Percentiles rank a stretch among this genome's conserved stretches.
phyloP scores from a whole-genome alignment of 2,797 vertebrate species.

The Poliocrania exsul region DNA sequence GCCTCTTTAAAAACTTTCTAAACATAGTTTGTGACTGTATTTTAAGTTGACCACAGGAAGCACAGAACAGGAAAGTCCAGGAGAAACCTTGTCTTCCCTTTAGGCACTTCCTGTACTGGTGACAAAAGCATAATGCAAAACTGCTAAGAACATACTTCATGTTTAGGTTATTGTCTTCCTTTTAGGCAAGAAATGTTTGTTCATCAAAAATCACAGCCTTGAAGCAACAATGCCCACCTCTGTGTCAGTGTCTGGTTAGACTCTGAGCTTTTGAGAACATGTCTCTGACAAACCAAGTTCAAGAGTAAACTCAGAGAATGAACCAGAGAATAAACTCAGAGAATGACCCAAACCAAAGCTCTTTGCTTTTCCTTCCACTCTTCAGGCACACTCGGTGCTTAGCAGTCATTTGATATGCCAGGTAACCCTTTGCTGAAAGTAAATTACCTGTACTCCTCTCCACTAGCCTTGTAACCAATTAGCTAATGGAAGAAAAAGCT shows the following conservation, averaged over 20 bases:
- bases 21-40: background rate
- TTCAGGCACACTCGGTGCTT: background rate
- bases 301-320: background rate
- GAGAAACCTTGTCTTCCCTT: background rate
- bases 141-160: background rate
- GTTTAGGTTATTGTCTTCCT: background rate
- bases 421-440: background rate
- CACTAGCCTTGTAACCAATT: background rate
- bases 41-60: constrained; percentile 36
- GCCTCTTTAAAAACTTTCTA: constrained; percentile 1
- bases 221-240: background rate
- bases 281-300: background rate
- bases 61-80: background rate
- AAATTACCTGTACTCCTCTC: background rate
- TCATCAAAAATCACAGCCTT: background rate
- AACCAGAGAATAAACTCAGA: background rate
- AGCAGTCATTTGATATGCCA: background rate
- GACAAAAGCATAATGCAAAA: constrained; percentile 26
- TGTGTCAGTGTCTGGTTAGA: background rate
- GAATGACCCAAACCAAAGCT: background rate
- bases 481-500: background rate
- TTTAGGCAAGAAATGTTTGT: background rate
- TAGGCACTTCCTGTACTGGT: constrained; percentile 13
- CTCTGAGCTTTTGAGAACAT: background rate
- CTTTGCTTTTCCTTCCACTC: background rate